Evolutionary conservation across 2,113 vertebrate species (phyloP).

Genomic region (Tragulus kanchil): DNA sequence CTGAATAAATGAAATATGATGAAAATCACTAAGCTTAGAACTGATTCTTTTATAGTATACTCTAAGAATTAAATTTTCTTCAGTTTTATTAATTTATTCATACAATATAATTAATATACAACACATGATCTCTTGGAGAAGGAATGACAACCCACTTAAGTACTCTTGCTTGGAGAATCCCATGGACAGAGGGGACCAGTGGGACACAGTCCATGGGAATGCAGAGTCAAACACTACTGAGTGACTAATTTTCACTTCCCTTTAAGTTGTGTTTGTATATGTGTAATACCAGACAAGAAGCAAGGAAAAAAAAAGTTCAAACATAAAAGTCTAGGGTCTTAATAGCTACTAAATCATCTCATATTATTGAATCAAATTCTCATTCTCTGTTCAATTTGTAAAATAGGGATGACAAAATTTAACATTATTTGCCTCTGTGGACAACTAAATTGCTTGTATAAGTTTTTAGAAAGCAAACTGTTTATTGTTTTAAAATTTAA

Average conservation of each 20-base stretch:
- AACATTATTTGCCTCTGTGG: neutral
- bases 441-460: neutral
- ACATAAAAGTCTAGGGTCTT: neutral
- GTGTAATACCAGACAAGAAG: neutral
- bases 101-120: neutral
- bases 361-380: neutral
- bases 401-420: neutral
- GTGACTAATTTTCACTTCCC: too few relatives aligned
- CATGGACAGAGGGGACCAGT: too few relatives aligned
- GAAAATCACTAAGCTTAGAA: neutral
- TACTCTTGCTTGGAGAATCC: too few relatives aligned
- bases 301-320: neutral
- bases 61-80: neutral
- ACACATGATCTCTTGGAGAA: too few relatives aligned
- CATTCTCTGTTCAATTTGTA: neutral
- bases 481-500: neutral
- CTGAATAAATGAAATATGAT: neutral
- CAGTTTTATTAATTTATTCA: neutral
- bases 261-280: neutral
- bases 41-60: neutral
- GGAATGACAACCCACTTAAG: too few relatives aligned
- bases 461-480: neutral
- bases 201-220: too few relatives aligned
- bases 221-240: too few relatives aligned
- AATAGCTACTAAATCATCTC: neutral